These are phyloP conservation scores for Rhinoptilus africanus DNA, from an alignment of 2,113 vertebrate genomes.

Conservation along the genomic window DNA sequence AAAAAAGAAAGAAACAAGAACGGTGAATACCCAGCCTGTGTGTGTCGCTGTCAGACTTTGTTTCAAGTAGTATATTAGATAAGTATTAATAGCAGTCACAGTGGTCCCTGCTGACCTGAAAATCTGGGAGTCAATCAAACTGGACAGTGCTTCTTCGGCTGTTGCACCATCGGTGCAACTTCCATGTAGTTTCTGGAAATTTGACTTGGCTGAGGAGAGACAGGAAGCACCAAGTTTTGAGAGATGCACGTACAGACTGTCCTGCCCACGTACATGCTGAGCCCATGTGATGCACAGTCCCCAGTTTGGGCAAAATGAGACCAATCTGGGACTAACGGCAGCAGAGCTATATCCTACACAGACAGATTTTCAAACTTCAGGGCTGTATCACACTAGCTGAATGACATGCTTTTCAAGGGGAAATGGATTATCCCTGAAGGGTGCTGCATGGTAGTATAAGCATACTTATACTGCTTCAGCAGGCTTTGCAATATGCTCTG, in stretches of 20 bases:
- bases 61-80: neutral
- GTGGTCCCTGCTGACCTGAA: neutral
- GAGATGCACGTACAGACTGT: no score
- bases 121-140: neutral
- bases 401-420: neutral
- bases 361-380: neutral
- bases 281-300: fast-evolving
- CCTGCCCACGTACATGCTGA: neutral
- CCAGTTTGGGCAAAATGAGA: fast-evolving
- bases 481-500: neutral
- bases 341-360: neutral
- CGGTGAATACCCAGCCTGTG: neutral
- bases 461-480: neutral
- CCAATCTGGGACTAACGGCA: neutral
- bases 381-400: neutral
- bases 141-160: neutral
- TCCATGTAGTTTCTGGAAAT: neutral
- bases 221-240: neutral
- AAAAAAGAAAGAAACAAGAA: neutral
- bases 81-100: neutral
- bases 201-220: neutral
- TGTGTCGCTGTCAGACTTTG: neutral
- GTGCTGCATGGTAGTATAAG: neutral
- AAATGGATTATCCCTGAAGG: neutral
- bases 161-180: neutral